Conservation (phyloP, 2,888 invertebrate species). For the Euplagia quadripunctaria region DNA sequence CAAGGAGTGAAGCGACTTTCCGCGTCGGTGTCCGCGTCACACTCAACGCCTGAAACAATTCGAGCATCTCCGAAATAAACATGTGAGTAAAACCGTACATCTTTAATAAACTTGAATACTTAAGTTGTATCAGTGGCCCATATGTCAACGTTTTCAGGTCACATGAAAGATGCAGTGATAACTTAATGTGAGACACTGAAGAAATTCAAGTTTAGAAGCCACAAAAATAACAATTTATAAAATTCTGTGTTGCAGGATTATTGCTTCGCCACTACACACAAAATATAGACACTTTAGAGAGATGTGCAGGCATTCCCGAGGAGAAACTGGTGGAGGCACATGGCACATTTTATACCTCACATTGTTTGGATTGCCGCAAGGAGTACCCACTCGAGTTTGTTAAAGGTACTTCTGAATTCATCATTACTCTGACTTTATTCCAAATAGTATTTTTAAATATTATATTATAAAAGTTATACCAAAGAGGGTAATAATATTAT, state of each 20-base stretch:
- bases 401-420: constrained; percentile 87
- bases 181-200: background rate
- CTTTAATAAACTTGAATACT: no score
- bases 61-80: no score
- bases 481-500: background rate
- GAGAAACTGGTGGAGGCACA: constrained; percentile 98
- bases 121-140: no score
- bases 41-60: no score
- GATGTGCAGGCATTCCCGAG: constrained; percentile 93
- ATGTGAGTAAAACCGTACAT: no score
- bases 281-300: constrained; percentile 97
- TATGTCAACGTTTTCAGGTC: no score
- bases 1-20: no score
- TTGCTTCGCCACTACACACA: constrained; percentile 93
- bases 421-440: background rate
- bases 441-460: background rate
- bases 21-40: no score
- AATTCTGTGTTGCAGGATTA: constrained; percentile 72
- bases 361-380: constrained; percentile 92
- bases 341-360: constrained; percentile 96
- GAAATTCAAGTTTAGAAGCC: background rate
- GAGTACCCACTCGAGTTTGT: constrained; percentile 94
- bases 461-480: background rate
- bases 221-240: background rate
- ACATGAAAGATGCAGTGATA: background rate